Base-by-base conservation (phyloP, 2,797 vertebrate genomes). In the Anisognathus igniventris region DNA sequence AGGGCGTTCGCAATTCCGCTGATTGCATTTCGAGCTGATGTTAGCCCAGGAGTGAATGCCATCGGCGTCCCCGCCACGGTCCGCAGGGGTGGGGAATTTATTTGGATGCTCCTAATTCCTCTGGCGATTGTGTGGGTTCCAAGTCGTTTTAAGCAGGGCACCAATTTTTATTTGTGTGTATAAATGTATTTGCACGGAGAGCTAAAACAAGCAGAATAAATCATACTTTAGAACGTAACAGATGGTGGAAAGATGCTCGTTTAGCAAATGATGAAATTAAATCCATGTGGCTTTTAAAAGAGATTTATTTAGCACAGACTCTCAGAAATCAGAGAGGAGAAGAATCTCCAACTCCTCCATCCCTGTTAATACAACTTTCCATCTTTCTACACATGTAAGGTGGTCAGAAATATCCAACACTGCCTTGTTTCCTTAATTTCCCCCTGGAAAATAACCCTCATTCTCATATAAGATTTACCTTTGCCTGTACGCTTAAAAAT, bases 21-120 rank as follows among this genome's bases (percentile, higher is more conserved):
- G 78, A 39, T 60, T 72, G 56, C 62, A 17, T 88, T 88, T 75
- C 7, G 47, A 88, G 57, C 31, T 30, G 86, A 22, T 83, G 39
- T 53, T 45, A 56, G n/a, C 54, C 22, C 65, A 10, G 70, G 27
- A 58, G 72, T 28, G 65, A 42, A 54, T 2, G 23, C 18, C 72
- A 37, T 35, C 48, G 24, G 37, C 14, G 25, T 78, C 61, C 70
- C 5, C 23, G 47, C n/a, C 67, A 6, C 6, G 51, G 48, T 81
- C 67, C 2, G 6, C 54, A 31, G 79, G 30, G 28, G 9, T 58
- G 47, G 54, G 77, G 64, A 72, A 48, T 91, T 93, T 88, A 72
- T 91, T 62, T 60, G 87, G 85, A 93, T 88, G 72, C 68, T 95
- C 91, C 88, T 37, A 58, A 92, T 91, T 95, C 92, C 70, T 77